Conservation (phyloP, 2,888 invertebrate species). For the Troglohyphantes excavatus region DNA sequence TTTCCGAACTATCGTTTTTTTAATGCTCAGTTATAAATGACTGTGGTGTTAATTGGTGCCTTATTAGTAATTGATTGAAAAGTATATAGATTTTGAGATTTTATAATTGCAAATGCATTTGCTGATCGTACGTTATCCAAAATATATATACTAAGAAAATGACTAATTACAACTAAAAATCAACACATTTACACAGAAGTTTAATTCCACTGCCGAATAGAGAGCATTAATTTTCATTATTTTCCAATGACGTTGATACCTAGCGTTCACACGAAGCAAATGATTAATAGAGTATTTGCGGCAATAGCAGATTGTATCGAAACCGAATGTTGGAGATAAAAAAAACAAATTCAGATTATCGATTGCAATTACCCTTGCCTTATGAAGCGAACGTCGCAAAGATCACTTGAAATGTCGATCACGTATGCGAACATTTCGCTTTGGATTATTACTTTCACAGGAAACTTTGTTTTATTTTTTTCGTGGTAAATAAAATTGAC, state of each 20-base stretch:
- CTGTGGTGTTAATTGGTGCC: too few species aligned
- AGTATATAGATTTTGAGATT: too few species aligned
- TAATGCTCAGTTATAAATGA: too few species aligned
- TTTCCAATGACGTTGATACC: background rate
- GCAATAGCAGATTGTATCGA: slow-evolving; percentile 11
- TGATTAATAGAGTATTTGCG: slow-evolving; percentile 15
- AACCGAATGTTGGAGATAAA: slow-evolving; percentile 19
- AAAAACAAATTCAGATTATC: slow-evolving; percentile 13
- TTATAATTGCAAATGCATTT: too few species aligned
- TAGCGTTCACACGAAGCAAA: background rate
- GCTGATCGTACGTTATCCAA: too few species aligned
- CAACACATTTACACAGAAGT: background rate
- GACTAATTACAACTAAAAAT: background rate
- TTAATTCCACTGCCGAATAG: background rate
- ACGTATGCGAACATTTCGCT: slow-evolving; percentile 17
- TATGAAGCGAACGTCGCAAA: background rate
- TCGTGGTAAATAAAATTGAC: slow-evolving; percentile 4
- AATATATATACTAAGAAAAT: background rate
- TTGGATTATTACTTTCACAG: slow-evolving; percentile 11
- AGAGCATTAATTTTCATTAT: slow-evolving; percentile 18
- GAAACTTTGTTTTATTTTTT: slow-evolving; percentile 26
- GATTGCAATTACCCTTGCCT: slow-evolving; percentile 17
- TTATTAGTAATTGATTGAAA: too few species aligned
- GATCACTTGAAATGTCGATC: slow-evolving; percentile 13
- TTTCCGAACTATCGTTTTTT: too few species aligned